Evolutionary conservation across 2,113 vertebrate species (phyloP), one percentile per base, ranked within the genome.

Genomic region (Leuciscus idus): DNA sequence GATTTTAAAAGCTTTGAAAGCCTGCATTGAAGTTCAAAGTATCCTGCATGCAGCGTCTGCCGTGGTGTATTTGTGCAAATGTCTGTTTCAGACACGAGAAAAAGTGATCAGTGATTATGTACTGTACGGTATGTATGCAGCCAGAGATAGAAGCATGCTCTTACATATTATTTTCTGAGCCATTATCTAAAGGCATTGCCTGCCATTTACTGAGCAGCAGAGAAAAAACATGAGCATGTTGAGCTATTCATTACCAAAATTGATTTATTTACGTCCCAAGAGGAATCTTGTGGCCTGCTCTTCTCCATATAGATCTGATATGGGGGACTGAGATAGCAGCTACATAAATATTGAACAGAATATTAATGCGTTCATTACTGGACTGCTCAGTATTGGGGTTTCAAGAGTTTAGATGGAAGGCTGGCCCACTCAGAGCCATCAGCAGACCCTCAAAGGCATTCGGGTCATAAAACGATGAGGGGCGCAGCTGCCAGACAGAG

Each of bases 301-400:
- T 81, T 84, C 82, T 90, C 81, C 87, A 83, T 88, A 89, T 89
- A 87, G 88, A 91, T 90, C 87, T 90, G 90, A 90, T 90, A 82
- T 79, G 86, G 89, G 82, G 87, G 52, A 33, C 83, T 80, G 70
- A 87, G 88, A 93, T 88, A 91, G 89, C 81, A 89, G 90, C 91
- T 92, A 92, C 91, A 95, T 96, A 95, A 95, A 96, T 95, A 96
- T 94, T 95, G 94, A 96, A 94, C 93, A 93, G 93, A 93, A 94
- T 94, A 94, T 93, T 95, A 94, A 96, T 94, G 93, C 90, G 93
- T 94, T 94, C 92, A 94, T 94, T 95, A 94, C 91, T 87, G 91
- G 59, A 88, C 89, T 87, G 92, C 91, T 92, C 93, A 90, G 92
- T 91, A 91, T 92, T 91, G 92, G 91, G 90, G 88, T 30, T 82